phyloP scores from a whole-genome alignment of 2,888 invertebrate species.

The Drosophila ochracea region DNA sequence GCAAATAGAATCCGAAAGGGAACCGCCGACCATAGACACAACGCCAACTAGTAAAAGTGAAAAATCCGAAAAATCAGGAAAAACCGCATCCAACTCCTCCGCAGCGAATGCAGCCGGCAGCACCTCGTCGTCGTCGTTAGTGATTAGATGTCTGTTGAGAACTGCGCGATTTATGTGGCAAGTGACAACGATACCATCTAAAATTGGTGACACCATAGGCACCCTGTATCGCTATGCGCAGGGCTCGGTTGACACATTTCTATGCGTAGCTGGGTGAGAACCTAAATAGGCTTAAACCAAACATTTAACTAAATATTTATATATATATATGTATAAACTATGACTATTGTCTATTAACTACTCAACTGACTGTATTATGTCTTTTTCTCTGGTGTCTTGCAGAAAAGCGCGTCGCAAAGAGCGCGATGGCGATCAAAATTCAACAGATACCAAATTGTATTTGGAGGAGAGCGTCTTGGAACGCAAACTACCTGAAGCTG shows the following conservation, averaged over 20 bases:
- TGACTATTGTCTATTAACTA: not conserved
- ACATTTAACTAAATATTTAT: not conserved
- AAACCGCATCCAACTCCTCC: constrained; percentile 4
- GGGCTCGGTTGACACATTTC: constrained; percentile 85
- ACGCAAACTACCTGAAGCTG: constrained; percentile 96
- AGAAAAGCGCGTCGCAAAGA: constrained; percentile 99
- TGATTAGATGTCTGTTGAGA: constrained; percentile 84
- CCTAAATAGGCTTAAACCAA: constrained; percentile 20
- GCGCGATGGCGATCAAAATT: constrained; percentile 92
- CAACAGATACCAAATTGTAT: constrained; percentile 96
- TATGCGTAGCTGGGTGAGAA: constrained; percentile 85
- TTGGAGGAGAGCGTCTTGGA: constrained; percentile 97
- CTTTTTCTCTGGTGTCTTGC: constrained; percentile 79
- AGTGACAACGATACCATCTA: constrained; percentile 85
- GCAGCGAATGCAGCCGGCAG: constrained; percentile 15
- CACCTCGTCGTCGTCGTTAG: constrained; percentile 65
- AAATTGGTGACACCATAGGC: constrained; percentile 85
- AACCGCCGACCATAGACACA: constrained; percentile 5
- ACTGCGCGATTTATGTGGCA: constrained; percentile 85
- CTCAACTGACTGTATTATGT: not conserved
- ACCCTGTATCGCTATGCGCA: constrained; percentile 85
- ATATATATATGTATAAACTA: not conserved
- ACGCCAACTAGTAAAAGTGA: not conserved
- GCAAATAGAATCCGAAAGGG: constrained; percentile 9
- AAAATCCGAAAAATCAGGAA: constrained; percentile 12